Evolutionary conservation across 2,888 invertebrate species (phyloP).

Genomic region (Adelognathus sp.): DNA sequence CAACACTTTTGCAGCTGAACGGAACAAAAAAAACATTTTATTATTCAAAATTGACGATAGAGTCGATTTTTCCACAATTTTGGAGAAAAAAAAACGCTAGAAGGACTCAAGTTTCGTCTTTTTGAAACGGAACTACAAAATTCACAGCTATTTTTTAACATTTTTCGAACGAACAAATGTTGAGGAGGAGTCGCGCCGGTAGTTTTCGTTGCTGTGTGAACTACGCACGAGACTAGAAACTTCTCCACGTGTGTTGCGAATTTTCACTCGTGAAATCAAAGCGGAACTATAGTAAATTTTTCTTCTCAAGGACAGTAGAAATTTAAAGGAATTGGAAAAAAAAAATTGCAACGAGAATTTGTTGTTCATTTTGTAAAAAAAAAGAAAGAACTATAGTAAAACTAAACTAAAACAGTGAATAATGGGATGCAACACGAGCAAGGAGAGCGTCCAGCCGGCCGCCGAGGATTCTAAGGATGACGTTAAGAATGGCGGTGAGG

Average conservation of each 20-base stretch:
- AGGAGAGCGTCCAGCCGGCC: constrained; percentile 81
- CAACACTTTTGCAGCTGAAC: too few relatives aligned
- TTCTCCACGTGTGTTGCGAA: constrained; percentile 25
- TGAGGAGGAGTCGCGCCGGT: constrained; percentile 35
- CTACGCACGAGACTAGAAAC: not conserved
- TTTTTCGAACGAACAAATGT: constrained; percentile 36
- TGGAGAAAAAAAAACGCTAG: not conserved
- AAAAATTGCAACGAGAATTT: not conserved
- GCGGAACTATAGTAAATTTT: too few relatives aligned
- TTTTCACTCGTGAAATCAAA: not conserved
- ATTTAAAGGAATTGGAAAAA: not conserved
- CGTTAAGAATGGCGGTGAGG: constrained; percentile 77
- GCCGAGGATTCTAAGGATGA: constrained; percentile 77
- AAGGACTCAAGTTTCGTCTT: too few relatives aligned
- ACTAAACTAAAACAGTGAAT: constrained; percentile 59
- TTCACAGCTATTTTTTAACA: not conserved
- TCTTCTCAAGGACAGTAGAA: too few relatives aligned
- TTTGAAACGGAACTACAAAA: too few relatives aligned
- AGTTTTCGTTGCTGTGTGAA: constrained; percentile 16
- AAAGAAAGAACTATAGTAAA: not conserved
- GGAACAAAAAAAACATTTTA: not conserved
- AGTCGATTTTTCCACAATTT: not conserved
- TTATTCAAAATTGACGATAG: too few relatives aligned
- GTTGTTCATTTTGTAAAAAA: constrained; percentile 5
- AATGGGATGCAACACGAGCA: constrained; percentile 85